These are phyloP conservation scores for Etheostoma cragini DNA, from an alignment of 2,113 vertebrate species.

Conservation along the genomic window DNA sequence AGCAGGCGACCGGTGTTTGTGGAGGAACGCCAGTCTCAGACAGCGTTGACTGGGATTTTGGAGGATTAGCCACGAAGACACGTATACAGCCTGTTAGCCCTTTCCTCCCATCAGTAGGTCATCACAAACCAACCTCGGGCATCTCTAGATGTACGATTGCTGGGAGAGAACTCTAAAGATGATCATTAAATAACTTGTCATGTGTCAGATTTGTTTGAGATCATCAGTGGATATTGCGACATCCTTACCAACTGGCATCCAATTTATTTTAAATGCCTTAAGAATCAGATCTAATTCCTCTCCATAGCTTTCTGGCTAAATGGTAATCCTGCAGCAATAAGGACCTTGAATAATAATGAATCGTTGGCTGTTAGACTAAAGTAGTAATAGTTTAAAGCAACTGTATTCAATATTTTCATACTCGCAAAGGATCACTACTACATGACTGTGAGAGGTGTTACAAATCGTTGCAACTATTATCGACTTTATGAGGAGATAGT, in stretches of 20 bases:
- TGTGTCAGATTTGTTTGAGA: slow-evolving; percentile 8
- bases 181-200: slow-evolving; percentile 23
- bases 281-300: not conserved
- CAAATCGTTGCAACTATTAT: not conserved
- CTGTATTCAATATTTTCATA: not conserved
- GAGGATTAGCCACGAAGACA: slow-evolving; percentile 51
- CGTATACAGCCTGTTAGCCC: slow-evolving; percentile 34
- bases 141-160: slow-evolving; percentile 28
- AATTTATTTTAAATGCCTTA: not conserved
- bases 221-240: slow-evolving; percentile 11
- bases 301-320: not conserved
- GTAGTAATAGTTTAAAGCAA: not conserved
- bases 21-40: slow-evolving; percentile 44
- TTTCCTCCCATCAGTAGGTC: not conserved
- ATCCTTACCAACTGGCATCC: not conserved
- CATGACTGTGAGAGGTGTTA: not conserved
- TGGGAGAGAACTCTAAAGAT: not conserved
- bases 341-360: not conserved
- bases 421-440: not conserved
- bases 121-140: not conserved
- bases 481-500: not conserved
- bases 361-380: not conserved
- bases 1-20: slow-evolving; percentile 38
- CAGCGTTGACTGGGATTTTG: slow-evolving; percentile 44
- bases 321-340: not conserved